Evolutionary conservation across 2,888 invertebrate genomes (phyloP), one percentile per base, ranked within the genome.

Genomic region (Morpho deidamia): DNA sequence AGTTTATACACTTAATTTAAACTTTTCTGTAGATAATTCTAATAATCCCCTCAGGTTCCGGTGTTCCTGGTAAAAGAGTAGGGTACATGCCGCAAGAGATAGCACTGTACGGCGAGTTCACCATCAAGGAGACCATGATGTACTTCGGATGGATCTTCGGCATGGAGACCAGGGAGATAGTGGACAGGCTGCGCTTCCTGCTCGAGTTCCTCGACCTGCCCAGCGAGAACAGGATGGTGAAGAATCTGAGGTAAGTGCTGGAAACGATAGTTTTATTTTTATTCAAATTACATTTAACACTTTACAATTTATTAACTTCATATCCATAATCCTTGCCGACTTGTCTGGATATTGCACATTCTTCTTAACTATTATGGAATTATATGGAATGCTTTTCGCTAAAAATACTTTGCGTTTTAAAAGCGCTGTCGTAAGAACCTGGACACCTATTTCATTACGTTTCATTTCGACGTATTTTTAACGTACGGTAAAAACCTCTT

Each of bases 71-170:
- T 8, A 95, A 95, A 73, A 92, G 96, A 32, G 97, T 98, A n/a
- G 98, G 98, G 48, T 98, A 98, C 87, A 98, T 98, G 98, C 98
- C 98, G 0, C 95, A 97, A 71, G 97, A 97, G 85, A 96, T 96
- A 55, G 97, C 97, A 0, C 90, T 97, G 0, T 97, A 96, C 77
- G 96, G 95, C 1, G 97, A 97, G 86, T 97, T 98, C 86, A 95
- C 97, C 37, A 97, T 98, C 71, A 94, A 94, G 63, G 98, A 98
- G 81, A 98, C 98, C 0, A 95, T 98, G 95, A 94, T 95, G 93
- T 98, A 97, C 82, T 98, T 98, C 83, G 98, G 98, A 41, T 96
- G 97, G 94, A 96, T 98, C 72, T 97, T 97, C 82, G 96, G 97
- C 64, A 97, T 98, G 97, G 91, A 93, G 74, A 94, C 95, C 35